Percentiles rank a stretch among this genome's conserved stretches.
phyloP scores from a whole-genome alignment of 2,888 invertebrate species.

The Dermolepida albohirtum region DNA sequence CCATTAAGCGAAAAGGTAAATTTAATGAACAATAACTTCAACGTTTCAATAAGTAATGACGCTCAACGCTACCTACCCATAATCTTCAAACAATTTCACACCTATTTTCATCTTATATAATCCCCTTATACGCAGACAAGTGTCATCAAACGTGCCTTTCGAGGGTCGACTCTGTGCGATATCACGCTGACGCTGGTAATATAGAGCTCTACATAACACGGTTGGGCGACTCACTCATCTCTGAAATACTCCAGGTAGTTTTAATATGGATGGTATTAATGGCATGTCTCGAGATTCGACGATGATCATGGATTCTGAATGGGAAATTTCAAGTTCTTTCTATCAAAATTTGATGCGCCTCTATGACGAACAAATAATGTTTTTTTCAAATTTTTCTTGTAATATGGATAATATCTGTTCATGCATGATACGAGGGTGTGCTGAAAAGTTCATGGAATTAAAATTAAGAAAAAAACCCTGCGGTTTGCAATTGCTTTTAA shows the following conservation, averaged over 20 bases:
- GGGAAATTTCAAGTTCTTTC: too few species aligned
- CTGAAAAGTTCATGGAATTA: too few species aligned
- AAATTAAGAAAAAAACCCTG: too few species aligned
- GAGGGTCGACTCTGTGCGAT: slow-evolving; percentile 47
- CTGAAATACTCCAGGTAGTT: slow-evolving; percentile 46
- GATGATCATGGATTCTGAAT: too few species aligned
- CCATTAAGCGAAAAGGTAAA: slow-evolving; percentile 22
- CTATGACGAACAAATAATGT: too few species aligned
- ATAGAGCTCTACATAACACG: slow-evolving; percentile 48
- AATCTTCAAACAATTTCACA: slow-evolving; percentile 61
- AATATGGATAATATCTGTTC: too few species aligned
- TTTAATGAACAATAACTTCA: slow-evolving; percentile 47
- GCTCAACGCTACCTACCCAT: slow-evolving; percentile 48
- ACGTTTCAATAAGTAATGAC: slow-evolving; percentile 49
- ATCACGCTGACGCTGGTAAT: slow-evolving; percentile 51
- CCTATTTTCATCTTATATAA: slow-evolving; percentile 59
- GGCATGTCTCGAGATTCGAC: neutral
- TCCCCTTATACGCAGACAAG: slow-evolving; percentile 57
- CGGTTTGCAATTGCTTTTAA: too few species aligned
- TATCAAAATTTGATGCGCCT: too few species aligned
- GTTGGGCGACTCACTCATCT: slow-evolving; percentile 47
- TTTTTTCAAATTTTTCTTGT: too few species aligned
- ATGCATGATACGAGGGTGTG: too few species aligned
- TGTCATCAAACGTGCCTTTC: slow-evolving; percentile 51
- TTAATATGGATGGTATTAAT: slow-evolving; percentile 24